Evolutionary conservation across 2,113 vertebrate species (phyloP).

Genomic region (Ceyx cyanopectus): DNA sequence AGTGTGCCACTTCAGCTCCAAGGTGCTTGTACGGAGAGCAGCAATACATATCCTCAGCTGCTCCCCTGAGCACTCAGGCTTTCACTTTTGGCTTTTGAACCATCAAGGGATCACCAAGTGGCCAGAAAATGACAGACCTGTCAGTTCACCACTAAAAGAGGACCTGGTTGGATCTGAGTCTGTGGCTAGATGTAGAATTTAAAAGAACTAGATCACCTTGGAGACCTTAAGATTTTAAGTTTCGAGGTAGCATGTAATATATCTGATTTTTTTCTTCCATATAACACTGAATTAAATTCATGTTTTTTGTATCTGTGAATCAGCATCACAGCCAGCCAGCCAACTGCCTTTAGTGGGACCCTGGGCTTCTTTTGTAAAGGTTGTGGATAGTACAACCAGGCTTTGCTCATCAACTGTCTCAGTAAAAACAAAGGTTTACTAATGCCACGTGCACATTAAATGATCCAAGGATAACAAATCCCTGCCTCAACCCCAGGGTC

Average conservation of each 20-base stretch:
- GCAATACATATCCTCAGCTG: neutral
- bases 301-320: neutral
- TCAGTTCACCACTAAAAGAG: neutral
- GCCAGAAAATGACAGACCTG: neutral
- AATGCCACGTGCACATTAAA: rapidly evolving
- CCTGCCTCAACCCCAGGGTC: neutral
- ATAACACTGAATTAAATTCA: neutral
- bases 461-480: neutral
- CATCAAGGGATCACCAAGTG: neutral
- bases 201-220: neutral
- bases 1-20: neutral
- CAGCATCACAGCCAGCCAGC: neutral
- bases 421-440: neutral
- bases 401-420: neutral
- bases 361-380: neutral
- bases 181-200: neutral
- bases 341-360: neutral
- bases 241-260: neutral
- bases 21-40: neutral
- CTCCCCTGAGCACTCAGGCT: neutral
- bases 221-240: neutral
- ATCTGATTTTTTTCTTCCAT: neutral
- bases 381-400: neutral
- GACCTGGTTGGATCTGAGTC: neutral
- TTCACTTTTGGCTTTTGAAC: neutral